A percentile compares a stretch with the other conserved stretches of the same genome.
Evolutionary conservation across 2,113 vertebrate genomes (phyloP).

Genomic region (Callocephalon fimbriatum): DNA sequence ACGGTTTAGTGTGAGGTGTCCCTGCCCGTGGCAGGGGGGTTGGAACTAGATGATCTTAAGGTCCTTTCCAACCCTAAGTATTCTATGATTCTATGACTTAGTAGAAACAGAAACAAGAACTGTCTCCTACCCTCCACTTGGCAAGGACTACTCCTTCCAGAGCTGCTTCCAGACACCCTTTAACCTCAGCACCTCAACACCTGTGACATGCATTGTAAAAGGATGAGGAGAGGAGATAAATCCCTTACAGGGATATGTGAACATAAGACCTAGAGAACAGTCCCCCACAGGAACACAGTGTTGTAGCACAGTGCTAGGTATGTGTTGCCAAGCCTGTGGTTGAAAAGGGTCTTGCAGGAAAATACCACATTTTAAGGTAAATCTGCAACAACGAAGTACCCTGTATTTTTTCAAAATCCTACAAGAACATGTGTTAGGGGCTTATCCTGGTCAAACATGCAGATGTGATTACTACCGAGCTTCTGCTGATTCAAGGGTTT

Average conservation of each 20-base stretch:
- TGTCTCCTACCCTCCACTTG: not conserved
- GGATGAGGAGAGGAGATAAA: not conserved
- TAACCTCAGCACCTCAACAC: not conserved
- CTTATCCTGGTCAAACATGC: not conserved
- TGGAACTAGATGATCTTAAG: too few species aligned
- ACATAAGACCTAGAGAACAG: not conserved
- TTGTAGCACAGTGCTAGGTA: accelerated
- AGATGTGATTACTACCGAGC: too few species aligned
- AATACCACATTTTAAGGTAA: not conserved
- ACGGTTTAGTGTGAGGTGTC: too few species aligned
- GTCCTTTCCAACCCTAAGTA: too few species aligned
- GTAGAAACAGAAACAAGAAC: not conserved
- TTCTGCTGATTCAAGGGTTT: not conserved
- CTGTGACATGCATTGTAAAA: not conserved
- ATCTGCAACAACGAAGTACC: not conserved
- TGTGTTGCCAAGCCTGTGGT: accelerated
- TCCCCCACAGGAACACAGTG: accelerated
- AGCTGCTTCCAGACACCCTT: not conserved
- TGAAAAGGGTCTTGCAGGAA: not conserved
- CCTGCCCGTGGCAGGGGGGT: too few species aligned
- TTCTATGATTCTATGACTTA: too few species aligned
- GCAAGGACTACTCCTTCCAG: not conserved
- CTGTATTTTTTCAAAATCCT: not conserved
- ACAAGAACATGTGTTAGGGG: accelerated
- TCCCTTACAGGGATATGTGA: not conserved